Evolutionary conservation across 2,797 vertebrate species (phyloP).

Genomic region (Selene dorsalis): DNA sequence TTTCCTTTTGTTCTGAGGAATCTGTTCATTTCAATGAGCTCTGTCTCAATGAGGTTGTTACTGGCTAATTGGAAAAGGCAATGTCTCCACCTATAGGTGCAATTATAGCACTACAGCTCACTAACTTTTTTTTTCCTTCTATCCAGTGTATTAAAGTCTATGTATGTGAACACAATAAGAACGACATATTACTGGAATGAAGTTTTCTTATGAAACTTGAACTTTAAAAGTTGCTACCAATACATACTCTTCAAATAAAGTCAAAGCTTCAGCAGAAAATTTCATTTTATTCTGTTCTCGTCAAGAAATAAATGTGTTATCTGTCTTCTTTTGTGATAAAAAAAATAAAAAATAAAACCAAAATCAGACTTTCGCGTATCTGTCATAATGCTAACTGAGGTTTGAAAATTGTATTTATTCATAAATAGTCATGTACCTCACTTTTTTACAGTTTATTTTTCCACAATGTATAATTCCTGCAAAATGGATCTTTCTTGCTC

Average conservation of each 20-base stretch:
- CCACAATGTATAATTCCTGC: neutral
- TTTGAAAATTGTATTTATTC: neutral
- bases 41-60: conserved; percentile 9
- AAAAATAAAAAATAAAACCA: too few relatives aligned
- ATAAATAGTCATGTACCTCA: neutral
- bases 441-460: neutral
- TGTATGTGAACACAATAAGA: neutral
- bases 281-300: neutral
- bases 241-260: neutral
- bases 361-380: neutral
- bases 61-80: conserved; percentile 64
- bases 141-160: neutral
- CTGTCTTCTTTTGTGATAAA: neutral
- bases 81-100: conserved; percentile 83
- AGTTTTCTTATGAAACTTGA: neutral
- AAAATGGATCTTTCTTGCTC: neutral
- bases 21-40: conserved; percentile 64
- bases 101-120: conserved; percentile 42
- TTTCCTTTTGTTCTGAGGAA: conserved; percentile 80
- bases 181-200: neutral
- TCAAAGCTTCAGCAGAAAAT: neutral
- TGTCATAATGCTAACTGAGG: neutral
- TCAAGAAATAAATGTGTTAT: neutral
- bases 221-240: too few relatives aligned
- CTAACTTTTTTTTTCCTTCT: neutral